phyloP scores from a whole-genome alignment of 2,888 invertebrate species.

The Tachina grossa region DNA sequence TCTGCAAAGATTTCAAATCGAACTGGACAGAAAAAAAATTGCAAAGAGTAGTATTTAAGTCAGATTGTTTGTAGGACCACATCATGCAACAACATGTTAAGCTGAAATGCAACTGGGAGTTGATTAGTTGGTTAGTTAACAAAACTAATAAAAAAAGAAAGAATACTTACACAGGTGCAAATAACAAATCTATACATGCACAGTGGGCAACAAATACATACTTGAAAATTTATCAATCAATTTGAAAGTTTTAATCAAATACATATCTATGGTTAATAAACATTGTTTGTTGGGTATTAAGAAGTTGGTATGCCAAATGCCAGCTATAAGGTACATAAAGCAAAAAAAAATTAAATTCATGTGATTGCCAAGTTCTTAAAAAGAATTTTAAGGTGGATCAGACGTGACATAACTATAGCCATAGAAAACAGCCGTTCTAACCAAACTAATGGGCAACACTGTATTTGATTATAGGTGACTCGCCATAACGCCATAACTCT shows the following conservation, averaged over 20 bases:
- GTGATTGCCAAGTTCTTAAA: not conserved
- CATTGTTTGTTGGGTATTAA: conserved; percentile 35
- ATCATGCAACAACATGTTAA: conserved; percentile 43
- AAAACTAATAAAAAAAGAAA: conserved; percentile 53
- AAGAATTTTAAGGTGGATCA: not conserved
- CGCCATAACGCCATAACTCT: too few relatives aligned
- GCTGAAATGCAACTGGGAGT: conserved; percentile 55
- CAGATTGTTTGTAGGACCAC: conserved; percentile 33
- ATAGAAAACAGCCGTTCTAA: too few relatives aligned
- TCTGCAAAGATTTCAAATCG: conserved; percentile 2
- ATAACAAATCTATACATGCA: conserved; percentile 11
- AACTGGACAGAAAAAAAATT: not conserved
- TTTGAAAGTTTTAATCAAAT: not conserved
- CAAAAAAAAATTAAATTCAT: not conserved
- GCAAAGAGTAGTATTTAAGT: conserved; percentile 58
- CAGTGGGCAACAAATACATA: not conserved
- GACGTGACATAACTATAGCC: too few relatives aligned
- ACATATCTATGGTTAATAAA: conserved; percentile 51
- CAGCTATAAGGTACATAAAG: not conserved
- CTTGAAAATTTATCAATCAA: not conserved
- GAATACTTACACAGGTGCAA: conserved; percentile 27
- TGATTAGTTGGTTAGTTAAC: conserved; percentile 64
- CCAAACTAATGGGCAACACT: too few relatives aligned
- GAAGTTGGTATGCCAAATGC: not conserved
- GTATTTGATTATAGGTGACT: too few relatives aligned